Evolutionary conservation across 2,797 vertebrate genomes (phyloP).

Genomic region (Notolabrus celidotus): DNA sequence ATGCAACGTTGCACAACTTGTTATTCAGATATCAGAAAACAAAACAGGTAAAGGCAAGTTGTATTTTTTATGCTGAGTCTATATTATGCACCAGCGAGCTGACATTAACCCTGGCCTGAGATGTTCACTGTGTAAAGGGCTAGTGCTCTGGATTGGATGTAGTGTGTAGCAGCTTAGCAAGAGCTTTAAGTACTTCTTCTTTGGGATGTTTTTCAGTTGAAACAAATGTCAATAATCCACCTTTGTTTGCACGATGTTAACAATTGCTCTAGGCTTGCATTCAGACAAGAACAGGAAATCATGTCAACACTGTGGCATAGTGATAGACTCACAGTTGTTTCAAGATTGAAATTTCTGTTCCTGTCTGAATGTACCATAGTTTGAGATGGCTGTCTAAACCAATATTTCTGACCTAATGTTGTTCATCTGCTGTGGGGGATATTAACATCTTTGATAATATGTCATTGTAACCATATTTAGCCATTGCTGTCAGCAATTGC

Average conservation of each 20-base stretch:
- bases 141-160: conserved; percentile 47
- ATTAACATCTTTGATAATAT: conserved; percentile 87
- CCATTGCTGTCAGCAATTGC: conserved; percentile 85
- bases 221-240: conserved; percentile 57
- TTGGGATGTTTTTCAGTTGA: conserved; percentile 48
- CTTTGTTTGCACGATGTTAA: conserved; percentile 58
- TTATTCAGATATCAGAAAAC: neutral
- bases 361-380: conserved; percentile 67
- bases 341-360: conserved; percentile 47
- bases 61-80: neutral
- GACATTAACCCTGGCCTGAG: conserved; percentile 1
- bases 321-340: conserved; percentile 2
- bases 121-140: conserved; percentile 53
- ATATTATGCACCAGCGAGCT: conserved; percentile 9
- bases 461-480: conserved; percentile 90
- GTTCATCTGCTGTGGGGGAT: conserved; percentile 85
- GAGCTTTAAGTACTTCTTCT: conserved; percentile 37
- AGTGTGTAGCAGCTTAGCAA: conserved; percentile 49
- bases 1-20: neutral
- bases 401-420: conserved; percentile 69
- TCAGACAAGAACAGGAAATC: conserved; percentile 30
- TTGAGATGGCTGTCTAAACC: conserved; percentile 65
- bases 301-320: conserved; percentile 16
- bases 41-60: neutral
- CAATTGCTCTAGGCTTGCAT: conserved; percentile 29